phyloP scores from a whole-genome alignment of 2,797 vertebrate genomes.

The Xyrichtys novacula region DNA sequence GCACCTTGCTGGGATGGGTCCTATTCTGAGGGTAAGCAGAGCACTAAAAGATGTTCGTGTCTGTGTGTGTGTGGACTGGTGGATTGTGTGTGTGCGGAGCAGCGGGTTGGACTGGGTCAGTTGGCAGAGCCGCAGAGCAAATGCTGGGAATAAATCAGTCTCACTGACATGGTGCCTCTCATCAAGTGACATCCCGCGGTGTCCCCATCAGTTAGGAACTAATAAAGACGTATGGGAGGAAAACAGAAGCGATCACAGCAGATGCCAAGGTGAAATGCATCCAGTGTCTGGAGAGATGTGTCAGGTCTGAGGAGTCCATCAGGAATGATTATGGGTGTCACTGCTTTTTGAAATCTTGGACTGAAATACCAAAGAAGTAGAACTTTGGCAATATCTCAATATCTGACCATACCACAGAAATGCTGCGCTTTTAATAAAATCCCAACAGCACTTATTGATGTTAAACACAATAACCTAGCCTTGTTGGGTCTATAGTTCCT shows the following conservation, averaged over 20 bases:
- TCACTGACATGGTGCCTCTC: conserved; percentile 82
- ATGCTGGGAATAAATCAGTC: conserved; percentile 85
- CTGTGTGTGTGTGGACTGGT: conserved; percentile 54
- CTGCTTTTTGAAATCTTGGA: conserved; percentile 26
- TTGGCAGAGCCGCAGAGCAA: conserved; percentile 79
- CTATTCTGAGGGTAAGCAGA: conserved; percentile 76
- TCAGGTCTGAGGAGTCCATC: conserved; percentile 65
- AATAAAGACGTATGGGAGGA: conserved; percentile 84
- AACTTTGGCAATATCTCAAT: background rate
- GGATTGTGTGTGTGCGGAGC: conserved; percentile 12
- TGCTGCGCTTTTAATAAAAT: no score
- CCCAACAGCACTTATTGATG: no score
- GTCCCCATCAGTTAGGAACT: conserved; percentile 82
- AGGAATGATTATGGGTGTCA: conserved; percentile 40
- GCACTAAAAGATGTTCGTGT: conserved; percentile 56
- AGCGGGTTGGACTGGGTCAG: conserved; percentile 69
- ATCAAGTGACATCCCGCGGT: conserved; percentile 81
- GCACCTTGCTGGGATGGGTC: conserved; percentile 61
- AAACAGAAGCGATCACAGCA: conserved; percentile 78
- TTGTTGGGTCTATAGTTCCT: no score
- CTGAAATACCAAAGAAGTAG: background rate
- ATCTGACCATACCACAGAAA: background rate
- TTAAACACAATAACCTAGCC: no score
- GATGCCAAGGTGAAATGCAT: conserved; percentile 82
- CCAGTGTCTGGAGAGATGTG: conserved; percentile 73